Evolutionary conservation across 2,113 vertebrate species (phyloP), one percentile per base, ranked within the genome.

Genomic region (Leptosomus discolor): DNA sequence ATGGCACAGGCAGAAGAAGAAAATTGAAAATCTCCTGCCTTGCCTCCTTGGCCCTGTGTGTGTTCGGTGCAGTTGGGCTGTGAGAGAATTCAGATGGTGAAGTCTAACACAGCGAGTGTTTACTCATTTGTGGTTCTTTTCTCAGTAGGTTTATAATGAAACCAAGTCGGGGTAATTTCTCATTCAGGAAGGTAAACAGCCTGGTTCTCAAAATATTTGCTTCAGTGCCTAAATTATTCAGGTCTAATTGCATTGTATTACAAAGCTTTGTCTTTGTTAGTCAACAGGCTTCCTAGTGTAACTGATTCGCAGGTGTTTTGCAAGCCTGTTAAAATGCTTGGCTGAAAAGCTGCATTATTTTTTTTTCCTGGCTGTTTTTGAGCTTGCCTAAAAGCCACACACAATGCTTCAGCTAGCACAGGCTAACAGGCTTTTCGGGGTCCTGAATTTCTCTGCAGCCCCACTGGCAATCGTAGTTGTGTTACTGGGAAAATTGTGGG

Each of bases 181-280:
- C 81, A 91, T 74, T 94, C 70, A 50, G 77, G 74, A 73, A 76
- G 69, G 89, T 57, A 79, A 92, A 95, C 81, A 94, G 74, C 56
- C 57, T 21, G 22, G 53, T 43, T 75, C 78, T 96, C 90, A 85
- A 68, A 92, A 76, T 79, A 85, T 29, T 94, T 94, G 81, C 86
- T 94, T 96, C 61, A 54, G 32, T 79, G 84, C 74, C 50, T 95
- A 36, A 91, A 90, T 97, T 92, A 92, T 96, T 96, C 95, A 94
- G 74, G 53, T 91, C 69, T 95, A 95, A 95, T 91, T 95, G 93
- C 32, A 56, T 68, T 65, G 81, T 92, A 45, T 95, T 88, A 76
- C 81, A 79, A 68, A 88, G 92, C 94, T 97, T 95, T 96, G 86
- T 95, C 86, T 94, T 86, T 93, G 92, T 90, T 75, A 76, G 77